Base-by-base conservation (phyloP, 1,140 invertebrate species). In the Zaprionus ghesquierei region DNA sequence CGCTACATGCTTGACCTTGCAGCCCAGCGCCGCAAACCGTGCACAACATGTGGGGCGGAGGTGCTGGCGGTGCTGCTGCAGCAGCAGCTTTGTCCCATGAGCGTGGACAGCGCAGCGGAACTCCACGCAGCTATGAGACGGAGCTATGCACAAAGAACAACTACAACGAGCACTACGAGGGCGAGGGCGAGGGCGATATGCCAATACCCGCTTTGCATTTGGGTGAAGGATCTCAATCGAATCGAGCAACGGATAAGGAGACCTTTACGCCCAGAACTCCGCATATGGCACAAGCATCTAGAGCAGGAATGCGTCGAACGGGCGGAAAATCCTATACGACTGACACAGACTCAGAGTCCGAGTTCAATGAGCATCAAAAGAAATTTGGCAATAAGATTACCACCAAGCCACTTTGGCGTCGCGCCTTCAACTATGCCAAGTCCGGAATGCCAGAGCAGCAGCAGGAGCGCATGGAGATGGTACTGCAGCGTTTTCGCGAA, bases 261-360 rank as follows among this genome's bases (percentile, higher is more conserved):
- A n/a, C 5, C 0, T 55, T 18, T 3, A 4, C 15, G 15, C 8
- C 27, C 33, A 53, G 18, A 5, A 9, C 3, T 6, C 53, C 33
- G n/a, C 12, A 35, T 29, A 18, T 50, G 53, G 38, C 29, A 12
- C 22, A 50, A 20, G 3, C 50, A 3, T 10, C n/a, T 20, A 22
- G 15, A 20, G 10, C 0, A 6, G 8, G 12, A 27, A 22, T 54
- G 33, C 29, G 6, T 2, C 9, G 46, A 1, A 2, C 33, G 10
- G 27, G 18, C 3, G n/a, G 9, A 9, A 35, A 22, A 5, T 12
- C 4, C 3, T 18, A 62, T 13, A 5, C 20, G n/a, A 29, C 35
- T 1, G 81, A 84, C 0, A 75, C 81, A 1, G 81, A 86, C 20
- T 85, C 81, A 0, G 81, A 85, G 13, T 56, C 44, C 3, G 81